Conservation (phyloP, 2,888 invertebrate species). For the Ophonus ardosiacus region DNA sequence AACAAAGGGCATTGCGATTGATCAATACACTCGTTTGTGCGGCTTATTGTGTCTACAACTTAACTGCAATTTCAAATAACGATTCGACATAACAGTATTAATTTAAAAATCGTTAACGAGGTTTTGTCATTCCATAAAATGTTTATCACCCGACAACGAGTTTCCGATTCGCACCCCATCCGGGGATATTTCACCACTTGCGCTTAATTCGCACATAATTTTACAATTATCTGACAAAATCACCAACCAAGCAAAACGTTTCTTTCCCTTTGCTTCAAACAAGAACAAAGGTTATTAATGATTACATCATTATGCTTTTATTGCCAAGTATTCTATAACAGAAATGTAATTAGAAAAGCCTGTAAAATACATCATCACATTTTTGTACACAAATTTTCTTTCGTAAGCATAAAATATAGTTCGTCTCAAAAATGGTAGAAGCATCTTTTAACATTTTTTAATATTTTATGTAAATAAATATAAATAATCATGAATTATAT, state of each 20-base stretch:
- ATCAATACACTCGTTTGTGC: conserved; percentile 27
- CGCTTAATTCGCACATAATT: conserved; percentile 9
- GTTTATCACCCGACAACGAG: conserved; percentile 28
- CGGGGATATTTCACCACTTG: not conserved
- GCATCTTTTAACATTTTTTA: too few species aligned
- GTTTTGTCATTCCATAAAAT: conserved; percentile 35
- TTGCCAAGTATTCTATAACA: not conserved
- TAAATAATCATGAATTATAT: too few species aligned
- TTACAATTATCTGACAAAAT: not conserved
- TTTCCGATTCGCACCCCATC: conserved; percentile 25
- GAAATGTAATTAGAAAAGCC: too few species aligned
- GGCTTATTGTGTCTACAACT: conserved; percentile 33
- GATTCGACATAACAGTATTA: conserved; percentile 32
- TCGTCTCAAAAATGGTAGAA: too few species aligned
- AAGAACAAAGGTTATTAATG: not conserved
- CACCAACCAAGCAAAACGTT: not conserved
- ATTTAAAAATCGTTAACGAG: conserved; percentile 43
- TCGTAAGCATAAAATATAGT: too few species aligned
- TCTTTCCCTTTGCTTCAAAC: conserved; percentile 1
- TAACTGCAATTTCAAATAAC: conserved; percentile 40
- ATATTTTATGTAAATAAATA: too few species aligned
- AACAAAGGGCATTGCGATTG: conserved; percentile 12
- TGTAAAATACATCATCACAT: too few species aligned
- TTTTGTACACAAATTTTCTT: too few species aligned
- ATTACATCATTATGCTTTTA: not conserved